Evolutionary conservation across 2,113 vertebrate species (phyloP).

Genomic region (Trochalopteron elliotii): DNA sequence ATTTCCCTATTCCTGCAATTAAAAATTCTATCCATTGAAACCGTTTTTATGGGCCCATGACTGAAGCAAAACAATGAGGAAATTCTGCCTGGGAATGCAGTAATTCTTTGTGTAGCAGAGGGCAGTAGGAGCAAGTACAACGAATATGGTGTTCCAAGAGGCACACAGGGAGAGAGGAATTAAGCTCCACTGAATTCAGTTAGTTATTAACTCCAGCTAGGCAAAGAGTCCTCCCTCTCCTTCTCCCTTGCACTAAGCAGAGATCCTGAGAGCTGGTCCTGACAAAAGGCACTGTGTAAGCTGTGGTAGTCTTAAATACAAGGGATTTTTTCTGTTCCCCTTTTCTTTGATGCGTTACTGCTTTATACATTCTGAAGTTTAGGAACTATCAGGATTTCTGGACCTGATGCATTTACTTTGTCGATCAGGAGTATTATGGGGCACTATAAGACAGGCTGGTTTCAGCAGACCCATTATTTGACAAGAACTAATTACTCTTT

Average conservation of each 20-base stretch:
- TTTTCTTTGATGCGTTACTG: background rate
- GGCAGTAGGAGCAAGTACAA: background rate
- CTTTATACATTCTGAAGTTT: background rate
- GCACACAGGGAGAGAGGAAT: background rate
- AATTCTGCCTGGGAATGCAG: background rate
- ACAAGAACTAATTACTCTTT: background rate
- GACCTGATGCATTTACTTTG: background rate
- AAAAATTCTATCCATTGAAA: conserved; percentile 9
- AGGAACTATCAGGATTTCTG: background rate
- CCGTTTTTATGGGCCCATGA: background rate
- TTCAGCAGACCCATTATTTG: background rate
- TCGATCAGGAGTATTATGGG: background rate
- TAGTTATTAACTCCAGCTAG: background rate
- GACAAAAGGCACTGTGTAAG: background rate
- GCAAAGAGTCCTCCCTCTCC: background rate
- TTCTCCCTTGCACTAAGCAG: background rate
- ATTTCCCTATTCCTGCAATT: conserved; percentile 41
- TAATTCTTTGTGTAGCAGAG: conserved; percentile 8
- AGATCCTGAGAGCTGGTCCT: background rate
- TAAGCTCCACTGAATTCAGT: background rate
- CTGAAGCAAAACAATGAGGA: background rate
- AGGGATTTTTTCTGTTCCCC: background rate
- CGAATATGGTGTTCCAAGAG: background rate
- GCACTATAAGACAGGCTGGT: background rate
- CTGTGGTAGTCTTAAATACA: background rate